These are phyloP conservation scores for Megaptera novaeangliae DNA, from an alignment of 2,113 vertebrate species.

Conservation along the genomic window DNA sequence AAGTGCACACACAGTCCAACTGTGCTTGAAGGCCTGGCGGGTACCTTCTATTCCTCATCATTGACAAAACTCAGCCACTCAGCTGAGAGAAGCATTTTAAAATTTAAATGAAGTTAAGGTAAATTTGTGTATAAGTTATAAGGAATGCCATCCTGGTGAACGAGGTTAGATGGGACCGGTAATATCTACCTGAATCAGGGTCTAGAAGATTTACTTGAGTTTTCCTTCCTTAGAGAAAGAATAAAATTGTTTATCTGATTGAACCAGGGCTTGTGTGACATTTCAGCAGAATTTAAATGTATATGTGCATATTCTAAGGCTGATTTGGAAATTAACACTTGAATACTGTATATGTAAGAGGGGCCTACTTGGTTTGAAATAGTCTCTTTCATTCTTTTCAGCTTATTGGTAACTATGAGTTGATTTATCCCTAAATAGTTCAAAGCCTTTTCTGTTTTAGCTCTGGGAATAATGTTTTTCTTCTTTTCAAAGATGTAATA, in stretches of 20 bases:
- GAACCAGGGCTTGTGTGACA: background rate
- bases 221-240: background rate
- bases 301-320: background rate
- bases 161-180: background rate
- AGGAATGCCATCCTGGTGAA: background rate
- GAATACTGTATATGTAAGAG: background rate
- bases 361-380: conserved; percentile 16
- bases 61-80: background rate
- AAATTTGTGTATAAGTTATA: background rate
- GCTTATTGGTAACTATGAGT: conserved; percentile 37
- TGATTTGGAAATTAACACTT: conserved; percentile 19
- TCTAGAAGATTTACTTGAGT: background rate
- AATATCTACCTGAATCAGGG: background rate
- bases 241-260: background rate
- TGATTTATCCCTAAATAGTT: conserved; percentile 64
- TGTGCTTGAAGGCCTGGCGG: background rate
- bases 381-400: conserved; percentile 29
- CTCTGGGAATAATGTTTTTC: conserved; percentile 60
- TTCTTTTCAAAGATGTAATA: conserved; percentile 64
- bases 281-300: background rate
- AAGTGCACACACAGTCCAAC: background rate
- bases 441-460: conserved; percentile 58
- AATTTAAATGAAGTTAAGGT: background rate
- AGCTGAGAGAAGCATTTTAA: background rate
- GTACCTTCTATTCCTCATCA: background rate